Evolutionary conservation across 2,888 invertebrate genomes (phyloP).

Genomic region (Drosophila eohydei): DNA sequence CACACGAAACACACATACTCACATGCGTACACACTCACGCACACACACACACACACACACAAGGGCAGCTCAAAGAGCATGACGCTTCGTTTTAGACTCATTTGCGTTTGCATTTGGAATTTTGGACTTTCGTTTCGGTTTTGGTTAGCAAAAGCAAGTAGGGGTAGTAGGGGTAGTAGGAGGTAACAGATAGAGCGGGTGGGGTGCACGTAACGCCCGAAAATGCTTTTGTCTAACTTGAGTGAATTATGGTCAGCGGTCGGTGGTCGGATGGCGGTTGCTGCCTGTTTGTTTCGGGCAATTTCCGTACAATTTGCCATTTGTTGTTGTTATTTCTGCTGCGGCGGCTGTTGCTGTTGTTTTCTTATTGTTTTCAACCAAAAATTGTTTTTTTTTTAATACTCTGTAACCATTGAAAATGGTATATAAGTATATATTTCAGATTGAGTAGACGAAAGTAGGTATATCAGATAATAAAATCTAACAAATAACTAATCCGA

Average conservation of each 20-base stretch:
- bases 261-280: slow-evolving; percentile 53
- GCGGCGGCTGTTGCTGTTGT: slow-evolving; percentile 59
- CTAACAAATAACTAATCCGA: background rate
- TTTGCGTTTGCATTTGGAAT: slow-evolving; percentile 72
- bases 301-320: slow-evolving; percentile 78
- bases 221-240: slow-evolving; percentile 79
- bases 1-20: slow-evolving; percentile 16
- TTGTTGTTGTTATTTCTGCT: slow-evolving; percentile 30
- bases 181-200: slow-evolving; percentile 1
- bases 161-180: slow-evolving; percentile 5
- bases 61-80: slow-evolving; percentile 64
- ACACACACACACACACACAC: background rate
- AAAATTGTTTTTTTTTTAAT: slow-evolving; percentile 25
- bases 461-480: background rate
- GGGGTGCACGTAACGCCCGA: slow-evolving; percentile 31
- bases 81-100: slow-evolving; percentile 72
- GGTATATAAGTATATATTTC: background rate
- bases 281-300: slow-evolving; percentile 72
- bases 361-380: slow-evolving; percentile 52
- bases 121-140: slow-evolving; percentile 64
- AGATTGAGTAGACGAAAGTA: background rate
- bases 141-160: slow-evolving; percentile 26
- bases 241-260: slow-evolving; percentile 78
- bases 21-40: slow-evolving; percentile 8
- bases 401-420: slow-evolving; percentile 14